These are phyloP conservation scores for Tanytarsus gracilentus DNA, from an alignment of 2,888 invertebrate genomes.

Conservation along the genomic window DNA sequence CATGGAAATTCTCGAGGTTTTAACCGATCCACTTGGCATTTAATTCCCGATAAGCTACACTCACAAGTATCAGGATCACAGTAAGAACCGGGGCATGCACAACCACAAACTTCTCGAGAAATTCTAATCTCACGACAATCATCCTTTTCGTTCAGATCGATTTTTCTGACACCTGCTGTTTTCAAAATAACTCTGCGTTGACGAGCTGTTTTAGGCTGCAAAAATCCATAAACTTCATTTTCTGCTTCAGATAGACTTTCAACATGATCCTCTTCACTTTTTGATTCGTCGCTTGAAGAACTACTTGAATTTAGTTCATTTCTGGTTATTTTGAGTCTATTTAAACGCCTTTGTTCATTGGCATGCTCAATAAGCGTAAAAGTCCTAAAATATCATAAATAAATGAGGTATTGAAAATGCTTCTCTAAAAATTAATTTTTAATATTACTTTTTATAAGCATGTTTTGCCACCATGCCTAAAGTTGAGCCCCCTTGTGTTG, in stretches of 20 bases:
- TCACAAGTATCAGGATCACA: conserved; percentile 95
- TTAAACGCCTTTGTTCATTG: conserved; percentile 75
- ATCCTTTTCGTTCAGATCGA: conserved; percentile 86
- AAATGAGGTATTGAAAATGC: background rate
- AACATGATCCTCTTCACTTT: conserved; percentile 74
- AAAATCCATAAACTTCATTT: conserved; percentile 79
- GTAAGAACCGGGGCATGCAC: conserved; percentile 73
- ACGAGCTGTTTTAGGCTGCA: conserved; percentile 86
- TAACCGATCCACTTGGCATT: conserved; percentile 91
- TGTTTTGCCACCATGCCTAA: conserved; percentile 81
- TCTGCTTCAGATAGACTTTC: conserved; percentile 79
- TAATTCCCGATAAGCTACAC: conserved; percentile 89
- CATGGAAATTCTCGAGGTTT: conserved; percentile 72
- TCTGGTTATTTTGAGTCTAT: conserved; percentile 59
- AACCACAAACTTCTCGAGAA: conserved; percentile 88
- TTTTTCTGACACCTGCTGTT: conserved; percentile 88
- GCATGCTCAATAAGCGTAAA: conserved; percentile 85
- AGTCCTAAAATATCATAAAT: conserved; percentile 49
- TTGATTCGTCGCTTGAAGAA: conserved; percentile 68
- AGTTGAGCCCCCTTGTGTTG: conserved; percentile 83
- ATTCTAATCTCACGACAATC: conserved; percentile 87
- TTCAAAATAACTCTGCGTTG: conserved; percentile 80
- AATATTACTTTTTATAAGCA: conserved; percentile 31
- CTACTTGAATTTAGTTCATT: conserved; percentile 42
- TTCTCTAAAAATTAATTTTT: background rate